Base-by-base conservation (phyloP, 2,113 vertebrate genomes). In the Rhinoptilus africanus region DNA sequence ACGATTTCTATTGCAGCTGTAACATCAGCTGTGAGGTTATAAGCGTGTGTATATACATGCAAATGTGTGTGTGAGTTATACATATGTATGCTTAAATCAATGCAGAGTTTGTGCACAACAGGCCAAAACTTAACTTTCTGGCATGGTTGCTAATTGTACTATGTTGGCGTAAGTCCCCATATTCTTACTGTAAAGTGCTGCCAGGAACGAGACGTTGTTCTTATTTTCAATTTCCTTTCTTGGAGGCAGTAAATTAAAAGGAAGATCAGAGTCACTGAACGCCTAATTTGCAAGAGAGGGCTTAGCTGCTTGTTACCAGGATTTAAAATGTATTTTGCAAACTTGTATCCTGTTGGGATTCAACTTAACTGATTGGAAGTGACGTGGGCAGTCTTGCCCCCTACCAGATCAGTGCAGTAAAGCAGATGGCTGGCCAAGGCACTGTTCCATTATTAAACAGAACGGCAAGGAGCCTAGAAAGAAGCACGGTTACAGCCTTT, bases 321-420 rank as follows among this genome's bases (percentile, higher is more conserved):
- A 34, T 81, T 92, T 82, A 34, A 79, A 81, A 95, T 66, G 21
- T 28, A 15, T 89, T 97, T 94, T 85, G 66, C 76, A 87, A 93
- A 87, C 91, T 92, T 87, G 85, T 75, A 73, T 91, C 56, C 67
- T 48, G 23, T 71, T 77, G 0, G 5, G 35, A 53, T 48, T 72
- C 68, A 83, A 67, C 18, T 83, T 45, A 76, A 76, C 67, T 73
- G 76, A 85, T 80, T 71, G 92, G 62, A 84, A 91, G 51, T 47
- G 88, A 43, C 13, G 2, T 14, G 64, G 71, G 39, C 80, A 64
- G 66, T 19, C 71, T 82, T 11, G 1, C 18, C 92, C 37, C 50
- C 67, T 6, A 8, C 23, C 47, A 67, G 59, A 76, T 30, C 22
- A 68, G 57, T 14, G 35, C 74, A 80, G 35, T 8, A 59, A 43